These are phyloP conservation scores for Mormyrus iriodes DNA, from an alignment of 2,113 vertebrate species.

Conservation along the genomic window DNA sequence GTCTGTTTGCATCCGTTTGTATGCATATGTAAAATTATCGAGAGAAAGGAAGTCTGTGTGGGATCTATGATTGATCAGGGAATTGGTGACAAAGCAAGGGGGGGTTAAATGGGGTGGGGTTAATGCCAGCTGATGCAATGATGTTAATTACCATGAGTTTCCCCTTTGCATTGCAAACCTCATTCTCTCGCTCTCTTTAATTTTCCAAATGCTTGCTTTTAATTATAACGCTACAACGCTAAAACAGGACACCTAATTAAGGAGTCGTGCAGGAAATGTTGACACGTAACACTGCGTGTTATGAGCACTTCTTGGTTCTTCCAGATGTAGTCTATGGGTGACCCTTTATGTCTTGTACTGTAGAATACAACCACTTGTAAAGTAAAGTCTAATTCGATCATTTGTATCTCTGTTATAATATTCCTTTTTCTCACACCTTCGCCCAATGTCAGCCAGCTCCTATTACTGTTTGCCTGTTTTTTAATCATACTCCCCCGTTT, in stretches of 20 bases:
- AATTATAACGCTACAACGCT: conserved; percentile 4
- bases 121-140: background rate
- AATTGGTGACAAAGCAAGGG: conserved; percentile 20
- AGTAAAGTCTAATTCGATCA: background rate
- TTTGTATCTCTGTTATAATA: too few relatives aligned
- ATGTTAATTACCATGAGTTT: conserved; percentile 10
- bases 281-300: background rate
- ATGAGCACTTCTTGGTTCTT: background rate
- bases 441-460: background rate
- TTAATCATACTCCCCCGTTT: background rate
- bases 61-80: conserved; percentile 37
- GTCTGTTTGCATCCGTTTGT: conserved; percentile 30
- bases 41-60: conserved; percentile 23
- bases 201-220: conserved; percentile 22
- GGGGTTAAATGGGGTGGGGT: background rate
- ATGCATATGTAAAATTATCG: conserved; percentile 21
- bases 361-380: background rate
- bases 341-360: background rate
- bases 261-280: background rate
- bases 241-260: conserved; percentile 11
- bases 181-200: background rate
- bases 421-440: background rate
- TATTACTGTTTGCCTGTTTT: background rate
- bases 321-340: background rate
- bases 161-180: background rate